Percentiles rank a stretch among this genome's conserved stretches.
phyloP scores from a whole-genome alignment of 2,113 vertebrate genomes.

The Rostratula benghalensis region DNA sequence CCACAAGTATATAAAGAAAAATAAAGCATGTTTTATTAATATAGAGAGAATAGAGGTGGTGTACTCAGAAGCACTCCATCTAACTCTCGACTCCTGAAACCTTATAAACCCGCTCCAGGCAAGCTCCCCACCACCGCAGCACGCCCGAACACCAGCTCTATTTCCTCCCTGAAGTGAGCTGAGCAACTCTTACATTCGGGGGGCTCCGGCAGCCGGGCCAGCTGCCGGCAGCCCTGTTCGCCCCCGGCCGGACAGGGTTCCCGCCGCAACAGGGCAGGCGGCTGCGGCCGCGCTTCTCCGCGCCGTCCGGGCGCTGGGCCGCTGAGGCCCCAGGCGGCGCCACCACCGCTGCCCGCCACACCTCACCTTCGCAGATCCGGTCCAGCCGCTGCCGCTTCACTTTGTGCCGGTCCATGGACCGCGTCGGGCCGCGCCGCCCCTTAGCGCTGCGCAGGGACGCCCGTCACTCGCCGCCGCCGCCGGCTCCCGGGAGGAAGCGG shows the following conservation, averaged over 20 bases:
- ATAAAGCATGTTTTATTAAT: neutral
- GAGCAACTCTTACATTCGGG: neutral
- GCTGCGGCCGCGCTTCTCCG: neutral
- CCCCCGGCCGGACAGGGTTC: neutral
- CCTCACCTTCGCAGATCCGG: constrained; percentile 75
- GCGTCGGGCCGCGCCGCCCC: constrained; percentile 53
- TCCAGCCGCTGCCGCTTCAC: constrained; percentile 91
- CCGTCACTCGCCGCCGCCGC: neutral
- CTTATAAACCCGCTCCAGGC: neutral
- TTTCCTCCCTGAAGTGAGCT: neutral
- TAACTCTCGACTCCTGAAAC: neutral
- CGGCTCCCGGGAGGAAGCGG: constrained; percentile 30
- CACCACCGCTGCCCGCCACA: neutral
- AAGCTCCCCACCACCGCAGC: neutral
- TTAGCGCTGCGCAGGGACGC: neutral
- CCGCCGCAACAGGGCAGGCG: neutral
- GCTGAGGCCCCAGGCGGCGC: neutral
- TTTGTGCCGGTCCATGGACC: constrained; percentile 91
- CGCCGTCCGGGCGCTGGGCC: neutral
- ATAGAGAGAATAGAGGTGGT: neutral
- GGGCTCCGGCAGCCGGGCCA: neutral
- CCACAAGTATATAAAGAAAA: neutral
- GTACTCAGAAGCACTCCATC: neutral
- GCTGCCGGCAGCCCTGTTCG: neutral
- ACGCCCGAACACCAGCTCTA: rapidly evolving